These are phyloP conservation scores for Pseudomyrmex gracilis DNA, from an alignment of 1,140 invertebrate species.

Conservation along the genomic window DNA sequence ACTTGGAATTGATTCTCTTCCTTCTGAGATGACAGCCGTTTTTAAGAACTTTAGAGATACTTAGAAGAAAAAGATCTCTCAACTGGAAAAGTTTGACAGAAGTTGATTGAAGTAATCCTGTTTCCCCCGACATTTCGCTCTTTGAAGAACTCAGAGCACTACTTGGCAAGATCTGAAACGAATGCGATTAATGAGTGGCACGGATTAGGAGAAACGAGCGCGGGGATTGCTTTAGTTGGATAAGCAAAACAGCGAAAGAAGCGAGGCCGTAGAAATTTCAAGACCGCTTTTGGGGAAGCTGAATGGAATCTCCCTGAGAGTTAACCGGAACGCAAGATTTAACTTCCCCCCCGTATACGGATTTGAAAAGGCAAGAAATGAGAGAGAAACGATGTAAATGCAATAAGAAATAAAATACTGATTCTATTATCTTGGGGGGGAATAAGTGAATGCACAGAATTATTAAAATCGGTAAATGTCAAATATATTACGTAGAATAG, in stretches of 20 bases:
- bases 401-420: not conserved
- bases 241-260: constrained; percentile 5
- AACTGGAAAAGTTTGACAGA: not conserved
- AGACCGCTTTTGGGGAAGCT: not conserved
- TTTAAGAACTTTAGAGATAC: not conserved
- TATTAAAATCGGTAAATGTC: too few relatives aligned
- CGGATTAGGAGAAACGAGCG: not conserved
- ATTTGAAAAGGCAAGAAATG: constrained; percentile 2
- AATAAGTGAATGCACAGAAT: not conserved
- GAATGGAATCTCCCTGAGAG: constrained; percentile 14
- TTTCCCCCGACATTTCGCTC: not conserved
- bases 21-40: not conserved
- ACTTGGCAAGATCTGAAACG: not conserved
- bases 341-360: not conserved
- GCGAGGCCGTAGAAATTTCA: constrained; percentile 15
- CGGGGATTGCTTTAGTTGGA: not conserved
- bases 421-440: not conserved
- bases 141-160: not conserved
- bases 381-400: not conserved
- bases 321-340: constrained; percentile 1
- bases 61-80: not conserved
- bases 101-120: not conserved
- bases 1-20: constrained; percentile 2
- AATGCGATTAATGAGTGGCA: constrained; percentile 10
- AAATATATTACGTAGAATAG: too few relatives aligned